A percentile compares a stretch with the other conserved stretches of the same genome.
phyloP scores from a whole-genome alignment of 2,888 invertebrate genomes.

The Heliconius cydno region DNA sequence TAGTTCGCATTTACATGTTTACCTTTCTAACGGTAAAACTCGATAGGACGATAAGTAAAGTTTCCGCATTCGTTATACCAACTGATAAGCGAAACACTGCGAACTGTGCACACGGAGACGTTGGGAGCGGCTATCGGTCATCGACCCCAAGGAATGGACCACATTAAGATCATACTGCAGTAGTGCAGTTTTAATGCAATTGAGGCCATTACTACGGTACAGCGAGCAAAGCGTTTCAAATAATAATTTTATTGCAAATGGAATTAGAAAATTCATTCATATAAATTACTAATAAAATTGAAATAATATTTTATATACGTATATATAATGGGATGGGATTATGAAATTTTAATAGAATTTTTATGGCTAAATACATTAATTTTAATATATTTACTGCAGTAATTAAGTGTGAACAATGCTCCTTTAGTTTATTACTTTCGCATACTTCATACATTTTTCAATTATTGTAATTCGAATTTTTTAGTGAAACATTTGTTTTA shows the following conservation, averaged over 20 bases:
- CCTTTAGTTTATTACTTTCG: background rate
- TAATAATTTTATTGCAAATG: background rate
- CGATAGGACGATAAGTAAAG: constrained; percentile 26
- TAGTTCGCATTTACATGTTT: constrained; percentile 6
- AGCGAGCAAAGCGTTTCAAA: background rate
- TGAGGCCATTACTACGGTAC: constrained; percentile 34
- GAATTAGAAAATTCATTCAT: background rate
- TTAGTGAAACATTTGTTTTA: too few relatives aligned
- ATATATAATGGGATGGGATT: background rate
- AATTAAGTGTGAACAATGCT: background rate
- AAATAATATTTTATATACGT: background rate
- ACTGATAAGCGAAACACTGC: constrained; percentile 47
- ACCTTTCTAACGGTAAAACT: constrained; percentile 18
- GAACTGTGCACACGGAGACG: constrained; percentile 47
- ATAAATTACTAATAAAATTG: background rate
- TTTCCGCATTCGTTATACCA: constrained; percentile 43
- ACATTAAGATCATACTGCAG: constrained; percentile 46
- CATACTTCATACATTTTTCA: too few relatives aligned
- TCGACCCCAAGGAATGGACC: constrained; percentile 47
- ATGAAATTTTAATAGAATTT: background rate
- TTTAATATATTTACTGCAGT: background rate
- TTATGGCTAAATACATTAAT: background rate
- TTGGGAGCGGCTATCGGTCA: constrained; percentile 49
- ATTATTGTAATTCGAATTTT: too few relatives aligned
- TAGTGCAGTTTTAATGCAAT: constrained; percentile 41